phyloP scores from a whole-genome alignment of 2,797 vertebrate genomes.

The Myotis planiceps region DNA sequence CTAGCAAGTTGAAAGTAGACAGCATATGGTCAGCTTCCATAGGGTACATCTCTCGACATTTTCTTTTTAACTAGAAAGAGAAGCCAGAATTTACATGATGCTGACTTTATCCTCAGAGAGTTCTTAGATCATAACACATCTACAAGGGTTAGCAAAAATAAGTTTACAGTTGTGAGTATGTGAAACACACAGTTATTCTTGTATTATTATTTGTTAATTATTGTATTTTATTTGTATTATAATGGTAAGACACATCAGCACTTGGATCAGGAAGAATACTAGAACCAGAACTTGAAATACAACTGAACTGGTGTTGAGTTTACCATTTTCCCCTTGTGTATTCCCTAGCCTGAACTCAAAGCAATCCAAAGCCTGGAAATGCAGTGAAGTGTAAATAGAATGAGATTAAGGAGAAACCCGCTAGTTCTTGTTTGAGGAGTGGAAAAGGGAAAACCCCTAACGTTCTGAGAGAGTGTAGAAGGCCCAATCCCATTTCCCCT shows the following conservation, averaged over 20 bases:
- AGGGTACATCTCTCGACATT: slow-evolving; percentile 86
- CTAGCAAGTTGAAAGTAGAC: slow-evolving; percentile 91
- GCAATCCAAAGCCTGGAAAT: not conserved
- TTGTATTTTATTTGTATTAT: not conserved
- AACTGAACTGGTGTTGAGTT: not conserved
- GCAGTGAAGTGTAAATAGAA: not conserved
- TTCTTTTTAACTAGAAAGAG: slow-evolving; percentile 92
- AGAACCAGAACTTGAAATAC: not conserved
- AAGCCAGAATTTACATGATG: not conserved
- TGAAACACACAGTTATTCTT: not conserved
- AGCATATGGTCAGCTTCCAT: slow-evolving; percentile 92
- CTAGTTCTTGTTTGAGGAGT: not conserved
- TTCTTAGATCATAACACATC: not conserved
- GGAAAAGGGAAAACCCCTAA: not conserved
- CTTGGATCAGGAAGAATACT: not conserved
- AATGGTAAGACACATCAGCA: not conserved
- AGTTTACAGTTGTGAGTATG: not conserved
- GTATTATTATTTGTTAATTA: not conserved
- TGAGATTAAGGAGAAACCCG: not conserved
- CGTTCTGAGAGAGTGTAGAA: not conserved
- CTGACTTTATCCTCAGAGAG: not conserved
- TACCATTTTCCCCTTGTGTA: not conserved
- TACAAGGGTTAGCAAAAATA: not conserved
- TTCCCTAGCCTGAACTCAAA: not conserved
- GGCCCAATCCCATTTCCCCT: not conserved